These are phyloP conservation scores for Rhineura floridana DNA, from an alignment of 2,113 vertebrate genomes.

Conservation along the genomic window DNA sequence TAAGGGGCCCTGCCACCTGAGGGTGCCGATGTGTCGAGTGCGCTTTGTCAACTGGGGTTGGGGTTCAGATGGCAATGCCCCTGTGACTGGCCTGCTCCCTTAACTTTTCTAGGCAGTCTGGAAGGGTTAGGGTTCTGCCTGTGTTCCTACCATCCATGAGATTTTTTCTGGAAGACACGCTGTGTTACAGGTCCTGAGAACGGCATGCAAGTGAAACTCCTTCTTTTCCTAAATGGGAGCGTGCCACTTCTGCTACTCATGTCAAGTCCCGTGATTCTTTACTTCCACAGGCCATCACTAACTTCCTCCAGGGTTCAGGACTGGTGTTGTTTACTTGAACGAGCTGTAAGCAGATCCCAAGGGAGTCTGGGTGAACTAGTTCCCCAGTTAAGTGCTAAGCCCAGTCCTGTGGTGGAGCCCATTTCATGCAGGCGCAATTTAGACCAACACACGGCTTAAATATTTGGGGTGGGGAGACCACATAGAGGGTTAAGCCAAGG, in stretches of 20 bases:
- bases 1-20: not conserved
- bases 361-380: not conserved
- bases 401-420: not conserved
- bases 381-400: no score
- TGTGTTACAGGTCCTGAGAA: not conserved
- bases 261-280: no score
- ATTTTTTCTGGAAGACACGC: not conserved
- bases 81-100: not conserved
- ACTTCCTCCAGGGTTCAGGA: not conserved
- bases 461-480: not conserved
- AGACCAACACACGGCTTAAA: not conserved
- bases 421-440: not conserved
- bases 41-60: rapidly evolving
- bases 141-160: not conserved
- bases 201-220: not conserved
- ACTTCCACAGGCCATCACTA: not conserved
- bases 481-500: not conserved
- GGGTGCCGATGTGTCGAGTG: not conserved
- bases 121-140: not conserved
- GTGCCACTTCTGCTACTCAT: not conserved
- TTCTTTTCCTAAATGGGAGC: not conserved
- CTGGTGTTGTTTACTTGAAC: not conserved
- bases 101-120: not conserved
- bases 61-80: not conserved
- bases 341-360: no score